Evolutionary conservation across 2,797 vertebrate genomes (phyloP).

Genomic region (Hippopotamyrus pictus): DNA sequence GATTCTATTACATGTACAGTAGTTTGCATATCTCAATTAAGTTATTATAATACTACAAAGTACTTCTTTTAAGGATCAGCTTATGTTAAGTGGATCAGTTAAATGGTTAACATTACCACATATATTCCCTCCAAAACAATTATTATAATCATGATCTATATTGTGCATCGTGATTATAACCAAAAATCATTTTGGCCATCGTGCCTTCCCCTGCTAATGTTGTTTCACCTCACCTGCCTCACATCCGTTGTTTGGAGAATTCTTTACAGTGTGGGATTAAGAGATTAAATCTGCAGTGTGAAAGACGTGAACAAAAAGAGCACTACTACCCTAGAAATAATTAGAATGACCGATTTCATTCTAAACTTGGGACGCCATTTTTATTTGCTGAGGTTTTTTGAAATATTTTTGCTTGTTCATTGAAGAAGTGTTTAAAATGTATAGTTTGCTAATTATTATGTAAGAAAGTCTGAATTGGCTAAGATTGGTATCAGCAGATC

Average conservation of each 20-base stretch:
- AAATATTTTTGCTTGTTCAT: not conserved
- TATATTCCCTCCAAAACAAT: not conserved
- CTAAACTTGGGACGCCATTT: no score
- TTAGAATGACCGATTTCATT: no score
- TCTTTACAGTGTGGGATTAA: not conserved
- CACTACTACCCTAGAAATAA: not conserved
- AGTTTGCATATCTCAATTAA: not conserved
- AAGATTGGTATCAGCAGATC: not conserved
- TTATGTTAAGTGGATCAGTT: not conserved
- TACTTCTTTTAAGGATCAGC: not conserved
- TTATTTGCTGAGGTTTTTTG: not conserved
- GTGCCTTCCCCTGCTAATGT: not conserved
- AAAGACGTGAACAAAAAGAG: not conserved
- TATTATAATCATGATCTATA: not conserved
- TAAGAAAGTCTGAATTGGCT: not conserved
- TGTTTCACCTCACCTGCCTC: not conserved
- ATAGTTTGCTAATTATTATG: not conserved
- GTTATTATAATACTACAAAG: not conserved
- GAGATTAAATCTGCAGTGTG: not conserved
- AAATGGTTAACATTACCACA: not conserved
- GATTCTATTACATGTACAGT: not conserved
- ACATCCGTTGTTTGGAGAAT: not conserved
- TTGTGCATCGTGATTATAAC: not conserved
- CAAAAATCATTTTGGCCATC: not conserved
- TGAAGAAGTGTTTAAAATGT: not conserved